These are phyloP conservation scores for Seira ritae DNA, from an alignment of 2,888 invertebrate genomes.

Conservation along the genomic window DNA sequence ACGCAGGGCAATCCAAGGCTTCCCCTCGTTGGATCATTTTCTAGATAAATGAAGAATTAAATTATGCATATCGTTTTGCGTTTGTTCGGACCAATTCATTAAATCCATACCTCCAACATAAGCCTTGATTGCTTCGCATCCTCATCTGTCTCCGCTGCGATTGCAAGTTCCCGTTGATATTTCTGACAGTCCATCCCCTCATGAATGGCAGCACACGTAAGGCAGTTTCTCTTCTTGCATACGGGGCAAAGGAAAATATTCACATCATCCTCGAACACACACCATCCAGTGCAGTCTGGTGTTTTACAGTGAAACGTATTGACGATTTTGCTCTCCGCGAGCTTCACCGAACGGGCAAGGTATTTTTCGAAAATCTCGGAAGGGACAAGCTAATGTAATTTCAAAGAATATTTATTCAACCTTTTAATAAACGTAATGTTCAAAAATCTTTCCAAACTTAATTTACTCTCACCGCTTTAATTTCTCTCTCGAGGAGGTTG, in stretches of 20 bases:
- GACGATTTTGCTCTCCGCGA: slow-evolving; percentile 86
- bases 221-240: slow-evolving; percentile 86
- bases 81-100: background rate
- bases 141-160: slow-evolving; percentile 82
- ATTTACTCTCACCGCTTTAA: slow-evolving; percentile 81
- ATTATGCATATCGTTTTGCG: background rate
- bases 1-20: slow-evolving; percentile 91
- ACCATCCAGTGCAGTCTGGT: slow-evolving; percentile 92
- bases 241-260: slow-evolving; percentile 90
- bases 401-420: background rate
- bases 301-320: slow-evolving; percentile 93
- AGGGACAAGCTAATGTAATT: slow-evolving; percentile 80
- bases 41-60: slow-evolving; percentile 74
- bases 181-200: slow-evolving; percentile 85
- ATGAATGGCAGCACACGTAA: slow-evolving; percentile 63
- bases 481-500: slow-evolving; percentile 89
- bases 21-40: slow-evolving; percentile 89
- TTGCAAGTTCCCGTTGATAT: slow-evolving; percentile 82
- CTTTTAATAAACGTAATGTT: background rate
- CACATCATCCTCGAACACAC: slow-evolving; percentile 90
- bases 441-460: too few relatives aligned
- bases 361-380: slow-evolving; percentile 86
- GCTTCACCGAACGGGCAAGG: slow-evolving; percentile 86
- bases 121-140: slow-evolving; percentile 85
- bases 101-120: slow-evolving; percentile 81